Conservation (phyloP, 2,797 vertebrate species). For the Pangasius djambal region DNA sequence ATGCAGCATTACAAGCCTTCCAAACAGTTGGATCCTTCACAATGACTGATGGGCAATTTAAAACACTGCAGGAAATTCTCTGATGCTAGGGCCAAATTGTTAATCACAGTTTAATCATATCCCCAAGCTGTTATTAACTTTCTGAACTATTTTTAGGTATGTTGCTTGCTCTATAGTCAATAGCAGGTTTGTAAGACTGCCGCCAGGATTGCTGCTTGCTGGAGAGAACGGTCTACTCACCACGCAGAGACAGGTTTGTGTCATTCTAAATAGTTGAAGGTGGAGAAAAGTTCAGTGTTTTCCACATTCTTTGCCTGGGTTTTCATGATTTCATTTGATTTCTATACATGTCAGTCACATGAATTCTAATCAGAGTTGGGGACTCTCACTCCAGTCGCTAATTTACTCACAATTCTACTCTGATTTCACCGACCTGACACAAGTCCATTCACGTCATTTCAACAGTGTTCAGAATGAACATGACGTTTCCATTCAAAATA, state of each 20-base stretch:
- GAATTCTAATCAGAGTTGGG: not conserved
- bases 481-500: no score
- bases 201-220: not conserved
- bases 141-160: not conserved
- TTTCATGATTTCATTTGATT: not conserved
- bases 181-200: not conserved
- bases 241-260: not conserved
- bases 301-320: not conserved
- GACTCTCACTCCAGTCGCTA: not conserved
- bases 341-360: not conserved
- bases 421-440: no score
- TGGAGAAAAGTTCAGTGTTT: not conserved
- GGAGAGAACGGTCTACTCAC: not conserved
- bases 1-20: not conserved
- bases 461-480: no score
- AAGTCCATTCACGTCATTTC: no score
- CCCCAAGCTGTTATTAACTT: not conserved
- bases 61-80: not conserved
- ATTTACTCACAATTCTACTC: not conserved
- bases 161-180: not conserved
- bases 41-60: not conserved
- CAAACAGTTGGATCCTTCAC: not conserved
- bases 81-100: not conserved
- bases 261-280: not conserved
- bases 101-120: not conserved